Evolutionary conservation across 2,888 invertebrate species (phyloP).

Genomic region (Philereme vetulata): DNA sequence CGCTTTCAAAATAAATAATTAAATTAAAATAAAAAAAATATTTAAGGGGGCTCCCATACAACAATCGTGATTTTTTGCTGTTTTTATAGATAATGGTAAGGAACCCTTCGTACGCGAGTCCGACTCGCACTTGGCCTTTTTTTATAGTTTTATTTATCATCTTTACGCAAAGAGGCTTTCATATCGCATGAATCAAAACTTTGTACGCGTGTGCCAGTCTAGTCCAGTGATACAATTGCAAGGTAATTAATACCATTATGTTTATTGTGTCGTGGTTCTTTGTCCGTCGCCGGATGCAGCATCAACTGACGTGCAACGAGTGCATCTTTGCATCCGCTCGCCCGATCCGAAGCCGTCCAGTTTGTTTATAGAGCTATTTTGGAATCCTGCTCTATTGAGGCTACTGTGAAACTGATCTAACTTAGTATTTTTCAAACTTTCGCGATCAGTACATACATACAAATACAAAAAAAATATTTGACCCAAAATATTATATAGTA

Average conservation of each 20-base stretch:
- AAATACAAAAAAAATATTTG: too few species aligned
- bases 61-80: too few species aligned
- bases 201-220: background rate
- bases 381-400: conserved; percentile 37
- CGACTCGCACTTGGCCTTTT: too few species aligned
- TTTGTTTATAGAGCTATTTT: conserved; percentile 72
- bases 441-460: too few species aligned
- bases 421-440: too few species aligned
- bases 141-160: conserved; percentile 13
- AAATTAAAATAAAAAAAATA: too few species aligned
- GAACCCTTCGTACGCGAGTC: too few species aligned
- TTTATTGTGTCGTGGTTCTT: conserved; percentile 32
- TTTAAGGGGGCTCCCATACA: too few species aligned
- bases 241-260: conserved; percentile 28
- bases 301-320: conserved; percentile 48
- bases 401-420: too few species aligned
- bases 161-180: background rate
- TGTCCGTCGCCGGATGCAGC: conserved; percentile 53
- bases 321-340: conserved; percentile 58
- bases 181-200: background rate
- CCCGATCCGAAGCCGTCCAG: conserved; percentile 50
- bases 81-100: too few species aligned
- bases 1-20: too few species aligned
- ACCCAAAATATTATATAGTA: too few species aligned
- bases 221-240: conserved; percentile 2